A percentile compares a stretch with the other conserved stretches of the same genome.
These are phyloP conservation scores for Muricea muricata DNA, from an alignment of 92 coral and sea anemone species.

Conservation along the genomic window DNA sequence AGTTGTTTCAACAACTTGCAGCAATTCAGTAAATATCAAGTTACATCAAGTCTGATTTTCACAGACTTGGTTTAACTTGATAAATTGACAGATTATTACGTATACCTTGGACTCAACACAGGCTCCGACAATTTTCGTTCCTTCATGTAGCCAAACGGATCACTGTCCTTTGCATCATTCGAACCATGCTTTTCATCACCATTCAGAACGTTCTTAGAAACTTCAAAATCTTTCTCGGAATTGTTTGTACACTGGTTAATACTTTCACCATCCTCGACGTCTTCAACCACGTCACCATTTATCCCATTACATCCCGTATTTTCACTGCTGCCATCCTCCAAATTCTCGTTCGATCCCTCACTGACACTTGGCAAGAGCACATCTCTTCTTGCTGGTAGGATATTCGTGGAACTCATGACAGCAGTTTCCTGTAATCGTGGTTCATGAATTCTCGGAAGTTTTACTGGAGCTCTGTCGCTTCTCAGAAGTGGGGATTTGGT, in stretches of 20 bases:
- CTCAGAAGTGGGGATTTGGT: constrained; percentile 14
- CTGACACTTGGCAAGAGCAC: constrained; percentile 3
- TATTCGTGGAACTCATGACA: constrained; percentile 18
- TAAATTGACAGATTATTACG: constrained; percentile 8
- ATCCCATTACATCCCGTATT: background rate
- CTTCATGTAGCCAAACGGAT: constrained; percentile 36
- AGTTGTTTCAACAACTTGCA: too few relatives aligned
- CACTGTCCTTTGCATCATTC: too few relatives aligned
- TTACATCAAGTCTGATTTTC: too few relatives aligned
- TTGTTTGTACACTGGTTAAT: background rate
- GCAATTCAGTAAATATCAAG: too few relatives aligned
- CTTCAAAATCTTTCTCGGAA: background rate
- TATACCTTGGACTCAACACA: constrained; percentile 39
- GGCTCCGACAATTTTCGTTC: constrained; percentile 43
- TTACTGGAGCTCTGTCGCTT: background rate
- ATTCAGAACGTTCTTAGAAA: background rate
- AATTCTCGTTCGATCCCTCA: constrained; percentile 1
- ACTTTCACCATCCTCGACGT: background rate
- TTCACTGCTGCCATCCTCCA: background rate
- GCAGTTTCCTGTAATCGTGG: background rate
- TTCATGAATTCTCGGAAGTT: background rate
- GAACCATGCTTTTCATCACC: background rate
- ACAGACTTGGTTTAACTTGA: too few relatives aligned
- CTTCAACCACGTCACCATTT: background rate
- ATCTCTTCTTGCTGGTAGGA: background rate